These are phyloP conservation scores for Sebastes fasciatus DNA, from an alignment of 2,113 vertebrate genomes.

Conservation along the genomic window DNA sequence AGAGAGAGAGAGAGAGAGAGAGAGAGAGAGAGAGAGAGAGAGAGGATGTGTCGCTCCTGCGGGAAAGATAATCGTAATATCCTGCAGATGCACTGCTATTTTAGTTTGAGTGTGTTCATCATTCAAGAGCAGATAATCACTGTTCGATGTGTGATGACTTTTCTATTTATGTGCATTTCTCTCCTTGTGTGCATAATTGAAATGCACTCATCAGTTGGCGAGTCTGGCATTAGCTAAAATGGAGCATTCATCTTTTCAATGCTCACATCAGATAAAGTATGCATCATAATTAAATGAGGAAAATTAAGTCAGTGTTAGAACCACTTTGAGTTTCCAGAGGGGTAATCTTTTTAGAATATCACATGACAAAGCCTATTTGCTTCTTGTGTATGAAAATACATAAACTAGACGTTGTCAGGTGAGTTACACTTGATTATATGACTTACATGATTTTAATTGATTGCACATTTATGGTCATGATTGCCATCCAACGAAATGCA, in stretches of 20 bases:
- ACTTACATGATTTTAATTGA: background rate
- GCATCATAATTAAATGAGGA: background rate
- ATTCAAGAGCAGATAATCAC: background rate
- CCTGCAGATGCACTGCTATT: background rate
- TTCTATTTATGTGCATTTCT: background rate
- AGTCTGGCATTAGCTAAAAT: background rate
- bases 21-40: background rate
- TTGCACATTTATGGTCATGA: background rate
- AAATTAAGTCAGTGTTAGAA: background rate
- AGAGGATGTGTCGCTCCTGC: background rate
- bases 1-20: background rate
- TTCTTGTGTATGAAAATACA: background rate
- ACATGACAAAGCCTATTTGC: background rate
- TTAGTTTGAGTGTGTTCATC: background rate
- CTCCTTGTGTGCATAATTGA: background rate
- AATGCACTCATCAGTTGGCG: background rate
- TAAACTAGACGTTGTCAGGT: background rate
- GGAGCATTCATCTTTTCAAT: background rate
- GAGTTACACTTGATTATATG: background rate
- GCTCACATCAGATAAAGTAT: background rate
- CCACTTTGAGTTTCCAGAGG: background rate
- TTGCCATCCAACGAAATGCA: background rate
- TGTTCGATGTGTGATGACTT: background rate
- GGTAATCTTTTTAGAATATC: background rate
- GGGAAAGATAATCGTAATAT: slow-evolving; percentile 7